phyloP scores from a whole-genome alignment of 2,113 vertebrate genomes.

The Oreochromis spilurus region DNA sequence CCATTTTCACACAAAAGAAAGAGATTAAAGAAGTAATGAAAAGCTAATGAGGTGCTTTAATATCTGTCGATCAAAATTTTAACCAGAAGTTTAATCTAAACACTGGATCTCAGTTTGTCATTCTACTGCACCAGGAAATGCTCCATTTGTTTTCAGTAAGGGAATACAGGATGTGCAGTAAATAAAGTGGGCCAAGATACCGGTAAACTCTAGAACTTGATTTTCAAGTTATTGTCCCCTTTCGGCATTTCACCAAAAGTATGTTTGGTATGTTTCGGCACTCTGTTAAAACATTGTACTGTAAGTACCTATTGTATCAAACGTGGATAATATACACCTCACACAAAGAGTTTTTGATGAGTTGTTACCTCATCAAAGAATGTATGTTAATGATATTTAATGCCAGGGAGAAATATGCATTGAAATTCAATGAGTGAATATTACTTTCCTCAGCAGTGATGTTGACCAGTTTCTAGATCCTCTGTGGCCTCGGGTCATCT shows the following conservation, averaged over 20 bases:
- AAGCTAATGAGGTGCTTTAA: not conserved
- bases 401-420: not conserved
- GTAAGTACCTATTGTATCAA: not conserved
- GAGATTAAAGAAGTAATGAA: not conserved
- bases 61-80: not conserved
- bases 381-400: not conserved
- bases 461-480: slow-evolving; percentile 32
- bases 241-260: rapidly evolving
- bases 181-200: not conserved
- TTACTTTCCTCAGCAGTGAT: not conserved
- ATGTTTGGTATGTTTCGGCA: not conserved
- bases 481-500: slow-evolving; percentile 40
- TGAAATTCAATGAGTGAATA: not conserved
- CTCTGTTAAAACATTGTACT: not conserved
- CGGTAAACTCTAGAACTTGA: too few relatives aligned
- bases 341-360: not conserved
- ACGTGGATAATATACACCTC: not conserved
- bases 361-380: not conserved
- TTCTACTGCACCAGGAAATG: not conserved
- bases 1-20: not conserved
- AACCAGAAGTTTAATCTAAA: not conserved
- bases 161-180: not conserved
- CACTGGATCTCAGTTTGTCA: not conserved
- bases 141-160: not conserved
- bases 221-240: not conserved